Conservation (phyloP, 2,888 invertebrate species). For the Eretmocerus hayati region DNA sequence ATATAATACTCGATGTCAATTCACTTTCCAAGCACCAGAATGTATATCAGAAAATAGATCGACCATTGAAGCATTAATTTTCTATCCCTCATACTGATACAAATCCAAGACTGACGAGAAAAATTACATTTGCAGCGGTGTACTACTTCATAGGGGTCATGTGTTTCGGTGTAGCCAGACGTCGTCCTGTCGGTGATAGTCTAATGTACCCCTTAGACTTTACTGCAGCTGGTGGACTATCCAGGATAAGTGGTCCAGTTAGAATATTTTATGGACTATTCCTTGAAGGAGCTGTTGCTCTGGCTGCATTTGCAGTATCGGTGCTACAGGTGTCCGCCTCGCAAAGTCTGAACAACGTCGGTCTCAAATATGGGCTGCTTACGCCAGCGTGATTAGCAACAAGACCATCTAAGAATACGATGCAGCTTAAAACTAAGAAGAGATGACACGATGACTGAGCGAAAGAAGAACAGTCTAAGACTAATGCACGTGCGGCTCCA, state of each 20-base stretch:
- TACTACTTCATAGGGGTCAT: slow-evolving; percentile 58
- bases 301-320: slow-evolving; percentile 57
- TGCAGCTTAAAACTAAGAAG: too few species aligned
- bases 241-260: slow-evolving; percentile 53
- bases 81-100: too few species aligned
- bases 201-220: slow-evolving; percentile 64
- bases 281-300: slow-evolving; percentile 60
- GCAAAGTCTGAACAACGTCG: slow-evolving; percentile 51
- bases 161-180: slow-evolving; percentile 55
- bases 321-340: slow-evolving; percentile 56
- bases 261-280: slow-evolving; percentile 61
- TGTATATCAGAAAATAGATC: too few species aligned
- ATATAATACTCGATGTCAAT: too few species aligned
- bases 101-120: not conserved
- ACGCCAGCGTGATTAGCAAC: slow-evolving; percentile 50
- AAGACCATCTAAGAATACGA: too few species aligned
- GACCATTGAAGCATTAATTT: too few species aligned
- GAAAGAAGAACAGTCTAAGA: too few species aligned
- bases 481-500: too few species aligned
- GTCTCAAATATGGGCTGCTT: slow-evolving; percentile 51
- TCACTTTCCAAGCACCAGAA: too few species aligned
- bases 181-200: slow-evolving; percentile 50
- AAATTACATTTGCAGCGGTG: slow-evolving; percentile 25
- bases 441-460: too few species aligned
- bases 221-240: slow-evolving; percentile 63